Conservation (phyloP, 1,140 invertebrate species). For the Dendrolimus kikuchii region DNA sequence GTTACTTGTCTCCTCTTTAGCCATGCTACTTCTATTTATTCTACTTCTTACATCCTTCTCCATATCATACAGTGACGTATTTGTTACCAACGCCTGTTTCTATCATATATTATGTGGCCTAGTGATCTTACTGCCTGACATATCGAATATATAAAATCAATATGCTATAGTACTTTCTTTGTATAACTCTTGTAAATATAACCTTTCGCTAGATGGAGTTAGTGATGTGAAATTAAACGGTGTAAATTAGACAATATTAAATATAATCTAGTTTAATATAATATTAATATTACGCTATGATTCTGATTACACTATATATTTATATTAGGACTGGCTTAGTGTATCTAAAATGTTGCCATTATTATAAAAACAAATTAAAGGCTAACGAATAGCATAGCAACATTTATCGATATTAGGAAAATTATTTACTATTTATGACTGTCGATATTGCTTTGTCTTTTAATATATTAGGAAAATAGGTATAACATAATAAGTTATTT, state of each 20-base stretch:
- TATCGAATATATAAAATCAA: conserved; percentile 47
- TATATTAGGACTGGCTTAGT: conserved; percentile 12
- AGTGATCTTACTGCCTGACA: conserved; percentile 51
- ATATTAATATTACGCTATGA: conserved; percentile 3
- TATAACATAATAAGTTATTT: no score
- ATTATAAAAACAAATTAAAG: no score
- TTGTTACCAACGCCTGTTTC: not conserved
- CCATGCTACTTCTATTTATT: not conserved
- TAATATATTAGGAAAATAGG: no score
- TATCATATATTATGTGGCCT: conserved; percentile 34
- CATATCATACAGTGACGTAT: no score
- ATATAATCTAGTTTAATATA: conserved; percentile 12
- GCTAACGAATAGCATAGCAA: no score
- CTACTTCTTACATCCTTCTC: conserved; percentile 1
- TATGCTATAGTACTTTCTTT: conserved; percentile 42
- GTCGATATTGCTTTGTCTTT: no score
- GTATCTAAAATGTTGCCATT: not conserved
- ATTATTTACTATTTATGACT: no score
- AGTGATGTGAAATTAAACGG: conserved; percentile 26
- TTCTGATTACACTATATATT: conserved; percentile 6
- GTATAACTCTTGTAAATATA: conserved; percentile 33
- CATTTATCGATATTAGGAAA: no score
- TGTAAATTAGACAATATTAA: conserved; percentile 59
- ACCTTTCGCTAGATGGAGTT: conserved; percentile 38
- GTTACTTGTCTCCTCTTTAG: no score